Evolutionary conservation across 2,797 vertebrate species (phyloP), one percentile per base, ranked within the genome.

Genomic region (Anniella stebbinsi): DNA sequence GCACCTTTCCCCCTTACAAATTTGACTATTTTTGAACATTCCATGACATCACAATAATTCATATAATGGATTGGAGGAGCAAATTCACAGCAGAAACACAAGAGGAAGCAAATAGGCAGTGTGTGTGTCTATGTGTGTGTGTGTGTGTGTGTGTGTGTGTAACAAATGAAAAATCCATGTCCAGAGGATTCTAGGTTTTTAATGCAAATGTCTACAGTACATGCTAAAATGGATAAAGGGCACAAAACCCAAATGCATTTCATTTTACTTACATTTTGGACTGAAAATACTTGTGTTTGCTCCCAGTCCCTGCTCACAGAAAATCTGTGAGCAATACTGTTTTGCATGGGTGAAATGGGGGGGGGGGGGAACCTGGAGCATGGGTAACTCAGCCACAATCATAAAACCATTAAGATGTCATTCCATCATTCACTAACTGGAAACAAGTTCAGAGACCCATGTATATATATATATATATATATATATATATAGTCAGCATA

Each of bases 361-460:
- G 83, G 21, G 10, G 10, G 10, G 10, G 4, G 84, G 88, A 95
- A 96, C 96, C 60, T 95, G 93, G 95, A 95, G 94, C 95, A 96
- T 95, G 92, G 95, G 91, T 96, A 96, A 95, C 94, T 92, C 82
- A 80, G 91, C 91, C 84, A 54, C 92, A 95, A 93, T 93, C 93
- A 93, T 93, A 95, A 92, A 96, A 91, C 93, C 93, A 95, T 96
- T 95, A 95, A 95, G 93, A 94, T 94, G 89, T 87, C 84, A 36
- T 88, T 86, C 82, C 86, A 93, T 72, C 84, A 51, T 89, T 90
- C 92, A 83, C 94, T 94, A 83, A 94, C 94, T 93, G 85, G 89
- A 86, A 96, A 94, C 88, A 95, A 94, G 86, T 94, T 93, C 90
- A 88, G 90, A 89, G 95, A 93, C 90, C 93, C 93, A 94, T 93